Evolutionary conservation across 2,113 vertebrate genomes (phyloP).

Genomic region (Hippocampus abdominalis): DNA sequence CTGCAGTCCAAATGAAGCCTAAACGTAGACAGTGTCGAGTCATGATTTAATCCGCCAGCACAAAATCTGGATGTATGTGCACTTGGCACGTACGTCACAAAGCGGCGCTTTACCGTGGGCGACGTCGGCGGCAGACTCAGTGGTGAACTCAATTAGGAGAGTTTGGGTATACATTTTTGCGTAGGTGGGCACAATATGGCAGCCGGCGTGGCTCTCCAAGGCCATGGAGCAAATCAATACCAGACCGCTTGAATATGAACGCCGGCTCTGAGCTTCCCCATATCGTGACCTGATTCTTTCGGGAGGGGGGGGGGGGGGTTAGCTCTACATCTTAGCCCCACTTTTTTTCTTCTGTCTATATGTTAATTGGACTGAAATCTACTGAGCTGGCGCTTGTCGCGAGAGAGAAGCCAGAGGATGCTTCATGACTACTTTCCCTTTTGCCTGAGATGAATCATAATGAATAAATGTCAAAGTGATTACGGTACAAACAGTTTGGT

Average conservation of each 20-base stretch:
- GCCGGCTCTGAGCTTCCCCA: slow-evolving; percentile 15
- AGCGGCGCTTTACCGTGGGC: slow-evolving; percentile 7
- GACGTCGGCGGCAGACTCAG: slow-evolving; percentile 29
- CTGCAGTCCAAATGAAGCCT: background rate
- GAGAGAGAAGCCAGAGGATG: no score
- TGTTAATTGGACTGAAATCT: slow-evolving; percentile 49
- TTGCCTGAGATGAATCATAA: background rate
- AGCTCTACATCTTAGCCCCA: background rate
- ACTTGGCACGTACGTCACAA: slow-evolving; percentile 1
- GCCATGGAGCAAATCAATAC: slow-evolving; percentile 57
- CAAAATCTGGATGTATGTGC: background rate
- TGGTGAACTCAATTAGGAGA: slow-evolving; percentile 56
- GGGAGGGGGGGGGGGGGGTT: background rate
- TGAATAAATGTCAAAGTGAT: background rate
- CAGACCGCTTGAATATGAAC: slow-evolving; percentile 38
- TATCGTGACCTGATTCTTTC: slow-evolving; percentile 20
- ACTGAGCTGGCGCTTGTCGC: background rate
- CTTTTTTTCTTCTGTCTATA: slow-evolving; percentile 26
- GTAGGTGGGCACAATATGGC: slow-evolving; percentile 61
- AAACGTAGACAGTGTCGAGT: background rate
- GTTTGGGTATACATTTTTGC: slow-evolving; percentile 61
- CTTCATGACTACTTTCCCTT: background rate
- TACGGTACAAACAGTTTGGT: background rate
- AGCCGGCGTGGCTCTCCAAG: slow-evolving; percentile 31
- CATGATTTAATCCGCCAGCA: background rate